Conservation (phyloP, 2,888 invertebrate species). For the Macropis europaea region DNA sequence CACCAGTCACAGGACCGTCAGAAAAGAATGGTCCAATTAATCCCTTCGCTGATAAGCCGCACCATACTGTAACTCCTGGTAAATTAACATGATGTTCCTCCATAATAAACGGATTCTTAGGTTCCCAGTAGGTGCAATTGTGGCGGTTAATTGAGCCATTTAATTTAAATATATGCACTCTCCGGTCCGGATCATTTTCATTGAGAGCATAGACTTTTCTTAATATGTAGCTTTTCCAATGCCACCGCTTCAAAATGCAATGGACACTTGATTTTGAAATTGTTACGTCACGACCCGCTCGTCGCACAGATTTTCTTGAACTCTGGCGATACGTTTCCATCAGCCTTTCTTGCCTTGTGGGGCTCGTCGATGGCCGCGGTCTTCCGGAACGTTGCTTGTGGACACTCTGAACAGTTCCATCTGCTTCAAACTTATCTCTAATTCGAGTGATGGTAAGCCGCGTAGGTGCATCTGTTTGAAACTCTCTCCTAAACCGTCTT, state of each 20-base stretch:
- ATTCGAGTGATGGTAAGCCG: neutral
- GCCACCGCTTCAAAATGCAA: neutral
- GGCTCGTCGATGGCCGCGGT: neutral
- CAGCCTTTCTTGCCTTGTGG: neutral
- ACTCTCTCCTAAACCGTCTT: neutral
- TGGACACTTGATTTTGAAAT: neutral
- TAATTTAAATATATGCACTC: no score
- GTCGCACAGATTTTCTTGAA: neutral
- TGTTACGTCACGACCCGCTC: neutral
- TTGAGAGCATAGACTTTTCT: neutral
- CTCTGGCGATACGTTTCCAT: neutral
- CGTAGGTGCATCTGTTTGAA: neutral
- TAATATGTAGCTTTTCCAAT: neutral
- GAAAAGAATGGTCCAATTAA: no score
- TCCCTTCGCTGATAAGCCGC: no score
- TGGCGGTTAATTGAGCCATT: no score
- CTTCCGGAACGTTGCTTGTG: neutral
- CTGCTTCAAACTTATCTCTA: neutral
- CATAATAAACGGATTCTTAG: no score
- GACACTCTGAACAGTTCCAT: slow-evolving; percentile 2
- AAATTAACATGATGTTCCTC: no score
- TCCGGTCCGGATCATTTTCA: neutral
- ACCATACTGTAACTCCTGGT: no score
- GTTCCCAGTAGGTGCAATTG: no score
- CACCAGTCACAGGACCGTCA: no score